Conservation (phyloP, 1,140 invertebrate species). For the Yoshiicerus persimilis region DNA sequence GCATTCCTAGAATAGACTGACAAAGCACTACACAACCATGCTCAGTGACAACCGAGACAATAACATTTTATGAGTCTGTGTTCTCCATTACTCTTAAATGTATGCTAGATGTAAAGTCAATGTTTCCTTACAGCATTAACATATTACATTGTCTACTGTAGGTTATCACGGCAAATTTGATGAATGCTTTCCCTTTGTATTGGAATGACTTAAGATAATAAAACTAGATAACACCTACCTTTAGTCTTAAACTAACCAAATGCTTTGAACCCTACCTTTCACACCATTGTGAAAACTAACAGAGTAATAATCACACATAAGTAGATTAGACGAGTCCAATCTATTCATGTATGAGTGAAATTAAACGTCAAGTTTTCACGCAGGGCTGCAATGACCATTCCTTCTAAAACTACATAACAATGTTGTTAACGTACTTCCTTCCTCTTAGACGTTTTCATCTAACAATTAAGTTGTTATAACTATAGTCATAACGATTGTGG, state of each 20-base stretch:
- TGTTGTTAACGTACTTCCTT: not conserved
- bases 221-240: not conserved
- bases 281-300: not conserved
- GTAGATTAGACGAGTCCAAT: not conserved
- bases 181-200: not conserved
- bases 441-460: not conserved
- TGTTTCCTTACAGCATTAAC: not conserved
- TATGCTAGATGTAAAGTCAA: not conserved
- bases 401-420: not conserved
- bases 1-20: not conserved
- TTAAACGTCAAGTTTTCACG: not conserved
- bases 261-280: not conserved
- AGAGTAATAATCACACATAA: not conserved
- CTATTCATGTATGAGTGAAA: not conserved
- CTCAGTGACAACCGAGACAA: not conserved
- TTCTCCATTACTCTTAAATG: not conserved
- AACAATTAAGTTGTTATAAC: not conserved
- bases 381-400: not conserved
- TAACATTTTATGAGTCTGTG: not conserved
- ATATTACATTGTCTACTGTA: not conserved
- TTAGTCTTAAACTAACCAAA: not conserved
- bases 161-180: not conserved
- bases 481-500: not conserved
- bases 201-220: not conserved
- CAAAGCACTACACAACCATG: not conserved